These are phyloP conservation scores for Forbesichthys papilliferus DNA, from an alignment of 2,113 vertebrate genomes.

Conservation along the genomic window DNA sequence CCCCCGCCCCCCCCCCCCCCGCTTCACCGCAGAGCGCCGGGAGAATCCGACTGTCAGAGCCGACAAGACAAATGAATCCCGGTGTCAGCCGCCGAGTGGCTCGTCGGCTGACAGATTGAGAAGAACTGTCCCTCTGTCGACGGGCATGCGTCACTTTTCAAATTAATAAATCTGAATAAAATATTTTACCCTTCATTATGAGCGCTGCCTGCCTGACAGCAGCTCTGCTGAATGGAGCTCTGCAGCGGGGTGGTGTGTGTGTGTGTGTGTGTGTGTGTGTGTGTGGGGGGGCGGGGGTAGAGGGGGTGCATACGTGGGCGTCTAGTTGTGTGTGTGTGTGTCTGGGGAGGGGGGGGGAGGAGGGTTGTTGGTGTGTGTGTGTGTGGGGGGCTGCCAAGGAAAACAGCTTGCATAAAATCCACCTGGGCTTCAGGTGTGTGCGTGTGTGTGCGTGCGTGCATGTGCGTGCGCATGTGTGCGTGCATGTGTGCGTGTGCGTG, in stretches of 20 bases:
- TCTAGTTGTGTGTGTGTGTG: too few species aligned
- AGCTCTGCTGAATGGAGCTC: slow-evolving; percentile 93
- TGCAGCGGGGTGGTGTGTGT: slow-evolving; percentile 75
- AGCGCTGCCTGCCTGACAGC: slow-evolving; percentile 94
- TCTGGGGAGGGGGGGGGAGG: slow-evolving; percentile 68
- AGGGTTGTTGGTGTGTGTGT: slow-evolving; percentile 54
- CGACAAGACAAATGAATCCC: slow-evolving; percentile 99
- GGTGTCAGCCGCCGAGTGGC: slow-evolving; percentile 93
- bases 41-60: slow-evolving; percentile 98
- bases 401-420: slow-evolving; percentile 97
- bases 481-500: slow-evolving; percentile 5
- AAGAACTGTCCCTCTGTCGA: slow-evolving; percentile 99
- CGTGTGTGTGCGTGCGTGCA: slow-evolving; percentile 13
- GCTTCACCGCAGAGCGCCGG: slow-evolving; percentile 90
- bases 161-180: slow-evolving; percentile 99
- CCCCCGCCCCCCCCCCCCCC: slow-evolving; percentile 89
- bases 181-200: slow-evolving; percentile 99
- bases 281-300: slow-evolving; percentile 1
- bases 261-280: slow-evolving; percentile 47
- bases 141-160: slow-evolving; percentile 99
- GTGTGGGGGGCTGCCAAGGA: slow-evolving; percentile 81
- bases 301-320: slow-evolving; percentile 77
- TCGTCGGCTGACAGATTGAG: slow-evolving; percentile 97
- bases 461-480: slow-evolving; percentile 28
- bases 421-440: slow-evolving; percentile 86